Percentiles rank a stretch among this genome's conserved stretches.
Conservation (phyloP, 2,113 vertebrate species). For the Scomber scombrus region DNA sequence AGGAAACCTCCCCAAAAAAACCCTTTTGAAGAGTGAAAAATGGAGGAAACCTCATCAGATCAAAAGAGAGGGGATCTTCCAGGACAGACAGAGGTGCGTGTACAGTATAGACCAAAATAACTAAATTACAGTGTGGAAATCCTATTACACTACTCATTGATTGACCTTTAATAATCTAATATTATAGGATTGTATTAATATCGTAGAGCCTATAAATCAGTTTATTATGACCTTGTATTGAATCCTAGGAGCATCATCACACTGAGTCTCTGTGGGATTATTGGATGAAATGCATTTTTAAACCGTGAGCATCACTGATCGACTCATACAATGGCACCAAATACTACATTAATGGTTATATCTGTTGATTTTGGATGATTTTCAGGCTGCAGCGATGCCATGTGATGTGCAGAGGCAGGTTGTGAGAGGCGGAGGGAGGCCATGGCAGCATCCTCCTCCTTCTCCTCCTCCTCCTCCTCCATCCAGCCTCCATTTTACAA, state of each 20-base stretch:
- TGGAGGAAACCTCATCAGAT: too few species aligned
- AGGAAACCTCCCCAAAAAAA: too few species aligned
- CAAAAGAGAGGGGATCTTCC: too few species aligned
- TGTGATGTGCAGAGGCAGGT: conserved; percentile 27
- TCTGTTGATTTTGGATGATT: not conserved
- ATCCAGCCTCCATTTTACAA: conserved; percentile 75
- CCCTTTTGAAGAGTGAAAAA: too few species aligned
- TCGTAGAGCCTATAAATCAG: too few species aligned
- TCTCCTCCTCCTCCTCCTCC: conserved; percentile 46
- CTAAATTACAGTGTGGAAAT: too few species aligned
- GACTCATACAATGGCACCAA: not conserved
- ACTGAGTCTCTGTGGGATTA: not conserved
- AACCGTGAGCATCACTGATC: not conserved
- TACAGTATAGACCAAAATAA: too few species aligned
- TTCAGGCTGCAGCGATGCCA: not conserved
- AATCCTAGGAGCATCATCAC: not conserved
- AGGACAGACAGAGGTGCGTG: too few species aligned
- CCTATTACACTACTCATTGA: too few species aligned
- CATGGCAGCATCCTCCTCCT: conserved; percentile 52
- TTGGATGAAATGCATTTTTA: not conserved
- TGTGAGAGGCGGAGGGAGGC: conserved; percentile 31
- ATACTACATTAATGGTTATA: not conserved
- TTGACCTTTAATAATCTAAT: too few species aligned
- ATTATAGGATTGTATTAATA: too few species aligned
- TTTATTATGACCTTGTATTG: not conserved